Evolutionary conservation across 2,113 vertebrate genomes (phyloP).

Genomic region (Gambusia affinis): DNA sequence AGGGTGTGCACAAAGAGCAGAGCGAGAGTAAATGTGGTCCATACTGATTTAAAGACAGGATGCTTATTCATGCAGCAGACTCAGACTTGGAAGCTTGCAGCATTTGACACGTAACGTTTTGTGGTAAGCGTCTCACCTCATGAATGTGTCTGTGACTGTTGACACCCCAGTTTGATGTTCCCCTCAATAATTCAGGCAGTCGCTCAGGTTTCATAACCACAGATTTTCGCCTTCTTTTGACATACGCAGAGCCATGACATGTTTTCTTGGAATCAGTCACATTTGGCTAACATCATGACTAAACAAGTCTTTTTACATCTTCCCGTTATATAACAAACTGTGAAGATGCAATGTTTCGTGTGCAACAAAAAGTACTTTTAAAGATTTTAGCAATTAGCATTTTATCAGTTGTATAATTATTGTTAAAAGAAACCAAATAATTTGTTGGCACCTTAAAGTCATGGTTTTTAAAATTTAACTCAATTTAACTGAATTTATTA

Average conservation of each 20-base stretch:
- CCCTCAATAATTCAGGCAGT: constrained; percentile 40
- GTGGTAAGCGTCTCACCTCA: constrained; percentile 29
- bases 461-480: background rate
- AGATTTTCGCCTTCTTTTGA: constrained; percentile 30
- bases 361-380: constrained; percentile 4
- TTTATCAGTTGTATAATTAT: background rate
- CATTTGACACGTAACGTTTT: constrained; percentile 30
- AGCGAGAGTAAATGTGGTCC: constrained; percentile 2
- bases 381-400: constrained; percentile 12
- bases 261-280: constrained; percentile 26
- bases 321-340: constrained; percentile 21
- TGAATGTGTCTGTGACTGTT: constrained; percentile 28
- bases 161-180: constrained; percentile 22
- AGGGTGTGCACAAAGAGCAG: constrained; percentile 2
- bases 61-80: constrained; percentile 8
- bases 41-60: constrained; percentile 18
- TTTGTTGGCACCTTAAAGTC: background rate
- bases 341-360: constrained; percentile 24
- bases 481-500: background rate
- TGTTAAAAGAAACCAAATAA: constrained; percentile 6
- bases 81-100: constrained; percentile 31
- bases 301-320: constrained; percentile 30
- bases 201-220: constrained; percentile 28
- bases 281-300: constrained; percentile 28
- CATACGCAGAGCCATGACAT: constrained; percentile 30